Base-by-base conservation (phyloP, 2,797 vertebrate species). In the Megaceryle alcyon region DNA sequence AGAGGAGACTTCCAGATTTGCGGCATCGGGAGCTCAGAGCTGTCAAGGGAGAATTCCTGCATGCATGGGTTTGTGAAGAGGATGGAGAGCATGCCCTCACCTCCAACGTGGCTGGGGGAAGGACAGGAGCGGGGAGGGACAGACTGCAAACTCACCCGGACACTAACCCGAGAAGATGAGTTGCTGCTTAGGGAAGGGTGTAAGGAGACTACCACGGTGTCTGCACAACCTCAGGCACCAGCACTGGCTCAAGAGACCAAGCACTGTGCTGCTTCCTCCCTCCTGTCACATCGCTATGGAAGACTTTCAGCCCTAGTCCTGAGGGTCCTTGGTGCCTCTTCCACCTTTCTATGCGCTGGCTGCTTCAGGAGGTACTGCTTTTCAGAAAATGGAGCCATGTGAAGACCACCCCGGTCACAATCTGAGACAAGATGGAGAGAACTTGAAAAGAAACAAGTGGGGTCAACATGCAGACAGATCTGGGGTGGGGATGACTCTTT, bases 371-470 rank as follows among this genome's bases (percentile, higher is more conserved):
- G 69, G 81, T 5, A 13, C 83, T 51, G 15, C 70, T 10, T 68
- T 95, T 97, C 96, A 65, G 97, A 98, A 98, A 98, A 98, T 91
- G 97, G 97, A 98, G 97, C 98, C 98, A 98, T 20, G 53, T 29
- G 97, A 97, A 98, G 93, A 97, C 93, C 97, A 95, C 96, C 82
- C 96, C 82, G 57, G 95, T 97, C 97, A 95, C 89, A 64, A 25
- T 49, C 92, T 92, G 97, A 97, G 95, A 98, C 94, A 97, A 97
- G 95, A 98, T 97, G 98, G 96, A 96, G 94, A 97, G 94, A 97
- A 96, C 93, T 95, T 88, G 97, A 97, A 97, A 97, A 97, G 97
- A 97, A 95, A 93, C 90, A 90, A 95, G 88, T 83, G 91, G 96
- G 76, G 53, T 78, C 59, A 54, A 86, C 95, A 96, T 97, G 97